phyloP scores from a whole-genome alignment of 2,797 vertebrate genomes.

The Gymnodraco acuticeps region DNA sequence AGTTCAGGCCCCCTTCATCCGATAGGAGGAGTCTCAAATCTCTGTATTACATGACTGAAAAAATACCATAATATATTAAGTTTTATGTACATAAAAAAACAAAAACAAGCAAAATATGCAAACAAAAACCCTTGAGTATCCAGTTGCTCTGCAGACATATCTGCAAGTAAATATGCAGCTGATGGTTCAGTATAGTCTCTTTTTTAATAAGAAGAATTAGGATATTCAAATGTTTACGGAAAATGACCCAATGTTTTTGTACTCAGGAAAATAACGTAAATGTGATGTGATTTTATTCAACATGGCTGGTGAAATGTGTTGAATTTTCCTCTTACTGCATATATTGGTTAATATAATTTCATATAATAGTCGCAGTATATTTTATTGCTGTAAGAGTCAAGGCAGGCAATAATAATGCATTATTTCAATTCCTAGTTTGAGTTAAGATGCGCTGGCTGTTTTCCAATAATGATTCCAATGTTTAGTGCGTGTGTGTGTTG shows the following conservation, averaged over 20 bases:
- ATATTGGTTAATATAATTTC: background rate
- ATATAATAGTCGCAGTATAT: conserved; percentile 1
- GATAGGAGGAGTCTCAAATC: too few species aligned
- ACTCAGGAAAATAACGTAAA: background rate
- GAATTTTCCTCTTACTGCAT: background rate
- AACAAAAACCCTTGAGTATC: too few species aligned
- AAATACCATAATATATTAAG: too few species aligned
- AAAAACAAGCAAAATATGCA: too few species aligned
- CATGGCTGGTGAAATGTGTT: background rate
- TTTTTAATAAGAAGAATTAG: too few species aligned
- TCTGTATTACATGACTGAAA: too few species aligned
- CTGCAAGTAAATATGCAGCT: too few species aligned
- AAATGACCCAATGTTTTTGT: background rate
- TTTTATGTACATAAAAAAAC: too few species aligned
- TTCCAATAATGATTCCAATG: conserved; percentile 42
- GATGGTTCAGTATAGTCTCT: too few species aligned
- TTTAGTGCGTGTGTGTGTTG: conserved; percentile 9
- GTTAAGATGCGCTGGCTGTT: conserved; percentile 22
- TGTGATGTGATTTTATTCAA: background rate
- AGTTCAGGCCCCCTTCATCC: background rate
- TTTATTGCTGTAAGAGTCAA: conserved; percentile 1
- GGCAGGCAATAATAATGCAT: conserved; percentile 60
- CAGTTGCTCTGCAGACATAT: too few species aligned
- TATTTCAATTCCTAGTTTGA: conserved; percentile 48
- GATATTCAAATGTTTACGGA: background rate